Conservation (phyloP, 2,888 invertebrate species). For the Muscina levida region DNA sequence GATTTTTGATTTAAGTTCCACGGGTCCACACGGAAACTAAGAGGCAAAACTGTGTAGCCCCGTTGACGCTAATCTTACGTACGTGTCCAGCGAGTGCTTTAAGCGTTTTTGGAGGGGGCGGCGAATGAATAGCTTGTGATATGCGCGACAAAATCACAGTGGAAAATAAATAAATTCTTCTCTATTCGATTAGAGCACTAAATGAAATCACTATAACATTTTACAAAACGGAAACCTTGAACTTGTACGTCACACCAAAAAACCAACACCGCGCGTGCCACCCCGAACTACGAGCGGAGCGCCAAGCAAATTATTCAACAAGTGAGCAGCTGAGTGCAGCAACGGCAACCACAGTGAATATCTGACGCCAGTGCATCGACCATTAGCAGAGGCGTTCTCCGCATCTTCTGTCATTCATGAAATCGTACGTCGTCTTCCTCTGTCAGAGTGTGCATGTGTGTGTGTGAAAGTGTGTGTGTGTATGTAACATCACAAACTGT, state of each 20-base stretch:
- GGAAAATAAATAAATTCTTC: background rate
- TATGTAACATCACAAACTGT: slow-evolving; percentile 4
- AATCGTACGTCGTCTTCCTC: background rate
- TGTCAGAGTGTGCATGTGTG: background rate
- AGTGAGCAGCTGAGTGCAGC: background rate
- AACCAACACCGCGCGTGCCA: background rate
- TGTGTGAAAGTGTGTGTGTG: background rate
- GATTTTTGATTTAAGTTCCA: slow-evolving; percentile 12
- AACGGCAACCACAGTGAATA: background rate
- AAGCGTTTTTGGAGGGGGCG: background rate
- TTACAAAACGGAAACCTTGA: slow-evolving; percentile 33
- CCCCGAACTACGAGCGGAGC: background rate
- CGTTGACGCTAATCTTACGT: background rate
- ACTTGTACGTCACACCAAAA: slow-evolving; percentile 26
- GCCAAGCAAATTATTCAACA: slow-evolving; percentile 31
- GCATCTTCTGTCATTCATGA: no score
- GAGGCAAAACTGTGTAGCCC: background rate
- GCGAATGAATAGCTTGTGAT: slow-evolving; percentile 16
- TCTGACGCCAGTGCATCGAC: no score
- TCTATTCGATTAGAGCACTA: background rate
- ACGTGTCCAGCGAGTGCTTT: background rate
- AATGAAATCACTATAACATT: background rate
- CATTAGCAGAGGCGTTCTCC: no score
- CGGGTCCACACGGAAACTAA: background rate
- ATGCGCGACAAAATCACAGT: background rate